These are phyloP conservation scores for Synanthedon myopaeformis DNA, from an alignment of 2,888 invertebrate genomes.

Conservation along the genomic window DNA sequence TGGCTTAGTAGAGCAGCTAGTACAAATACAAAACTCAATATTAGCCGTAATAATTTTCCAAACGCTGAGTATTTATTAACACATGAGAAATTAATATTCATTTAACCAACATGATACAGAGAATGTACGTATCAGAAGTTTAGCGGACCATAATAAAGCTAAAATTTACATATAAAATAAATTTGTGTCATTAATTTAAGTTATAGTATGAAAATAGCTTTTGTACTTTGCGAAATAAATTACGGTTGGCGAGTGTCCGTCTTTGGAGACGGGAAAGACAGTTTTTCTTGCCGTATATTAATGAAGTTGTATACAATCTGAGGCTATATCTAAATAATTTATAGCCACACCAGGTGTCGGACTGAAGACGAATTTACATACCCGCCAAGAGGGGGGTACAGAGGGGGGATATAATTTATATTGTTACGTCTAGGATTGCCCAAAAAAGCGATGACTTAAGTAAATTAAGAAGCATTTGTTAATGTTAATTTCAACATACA, in stretches of 20 bases:
- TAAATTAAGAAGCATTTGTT: slow-evolving; percentile 11
- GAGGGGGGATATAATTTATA: slow-evolving; percentile 14
- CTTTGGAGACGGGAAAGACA: slow-evolving; percentile 17
- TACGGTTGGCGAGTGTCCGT: neutral
- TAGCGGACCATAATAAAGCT: neutral
- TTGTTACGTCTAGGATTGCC: slow-evolving; percentile 24
- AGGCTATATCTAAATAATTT: slow-evolving; percentile 60
- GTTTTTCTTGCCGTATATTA: slow-evolving; percentile 56
- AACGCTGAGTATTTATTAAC: too few relatives aligned
- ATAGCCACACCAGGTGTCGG: slow-evolving; percentile 50
- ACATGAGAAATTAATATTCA: neutral
- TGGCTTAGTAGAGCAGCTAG: too few relatives aligned
- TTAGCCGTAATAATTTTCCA: too few relatives aligned
- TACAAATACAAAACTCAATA: too few relatives aligned
- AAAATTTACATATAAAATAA: neutral
- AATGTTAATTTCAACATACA: too few relatives aligned
- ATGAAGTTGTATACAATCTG: slow-evolving; percentile 51
- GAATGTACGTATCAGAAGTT: neutral
- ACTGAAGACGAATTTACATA: slow-evolving; percentile 48
- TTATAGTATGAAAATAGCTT: neutral
- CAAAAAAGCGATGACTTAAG: slow-evolving; percentile 30
- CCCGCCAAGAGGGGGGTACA: slow-evolving; percentile 18
- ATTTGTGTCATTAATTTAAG: neutral
- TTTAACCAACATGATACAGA: neutral
- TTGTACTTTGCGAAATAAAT: neutral